Conservation (phyloP, 2,113 vertebrate genomes). For the Falco punctatus region DNA sequence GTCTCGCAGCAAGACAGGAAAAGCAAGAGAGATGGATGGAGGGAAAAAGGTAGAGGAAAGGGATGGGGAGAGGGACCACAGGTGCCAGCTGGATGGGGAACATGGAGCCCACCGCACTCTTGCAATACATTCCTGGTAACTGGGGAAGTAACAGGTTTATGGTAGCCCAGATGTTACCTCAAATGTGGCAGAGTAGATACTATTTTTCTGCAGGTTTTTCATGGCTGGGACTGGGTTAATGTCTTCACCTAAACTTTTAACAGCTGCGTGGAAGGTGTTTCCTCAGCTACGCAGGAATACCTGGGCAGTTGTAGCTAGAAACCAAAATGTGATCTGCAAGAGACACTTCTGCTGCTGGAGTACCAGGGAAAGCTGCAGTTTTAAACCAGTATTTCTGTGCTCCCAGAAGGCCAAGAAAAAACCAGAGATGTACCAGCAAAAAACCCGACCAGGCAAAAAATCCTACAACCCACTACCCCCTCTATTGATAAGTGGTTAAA, state of each 20-base stretch:
- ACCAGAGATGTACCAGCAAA: neutral
- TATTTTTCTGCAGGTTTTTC: neutral
- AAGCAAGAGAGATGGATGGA: neutral
- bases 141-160: neutral
- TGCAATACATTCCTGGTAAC: too few relatives aligned
- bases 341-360: neutral
- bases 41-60: neutral
- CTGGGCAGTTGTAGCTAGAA: neutral
- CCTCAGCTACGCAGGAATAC: neutral
- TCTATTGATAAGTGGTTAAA: neutral
- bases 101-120: neutral
- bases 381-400: neutral
- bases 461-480: neutral
- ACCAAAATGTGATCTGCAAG: neutral
- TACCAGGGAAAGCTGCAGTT: too few relatives aligned
- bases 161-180: neutral
- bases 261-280: neutral
- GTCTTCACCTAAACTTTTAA: neutral
- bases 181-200: too few relatives aligned
- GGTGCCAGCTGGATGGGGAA: rapidly evolving
- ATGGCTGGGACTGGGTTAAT: neutral
- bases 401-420: neutral
- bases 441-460: neutral
- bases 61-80: neutral
- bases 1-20: too few relatives aligned